These are phyloP conservation scores for Addax nasomaculatus DNA, from an alignment of 2,113 vertebrate genomes.

Conservation along the genomic window DNA sequence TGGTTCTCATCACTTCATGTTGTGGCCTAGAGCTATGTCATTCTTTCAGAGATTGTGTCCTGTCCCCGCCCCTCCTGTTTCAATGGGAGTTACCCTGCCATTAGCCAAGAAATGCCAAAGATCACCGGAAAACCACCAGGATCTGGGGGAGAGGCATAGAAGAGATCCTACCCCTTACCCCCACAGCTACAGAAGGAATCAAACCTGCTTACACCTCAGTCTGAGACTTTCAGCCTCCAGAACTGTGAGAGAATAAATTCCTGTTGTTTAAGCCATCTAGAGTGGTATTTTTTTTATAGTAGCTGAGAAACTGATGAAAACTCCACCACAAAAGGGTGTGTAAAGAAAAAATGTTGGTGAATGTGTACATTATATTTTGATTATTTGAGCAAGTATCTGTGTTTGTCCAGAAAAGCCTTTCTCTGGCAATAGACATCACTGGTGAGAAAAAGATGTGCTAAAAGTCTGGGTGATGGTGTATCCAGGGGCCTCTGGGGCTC, in stretches of 20 bases:
- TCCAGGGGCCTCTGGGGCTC: background rate
- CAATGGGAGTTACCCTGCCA: background rate
- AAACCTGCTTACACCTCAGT: background rate
- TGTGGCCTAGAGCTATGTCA: background rate
- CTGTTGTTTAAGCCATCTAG: background rate
- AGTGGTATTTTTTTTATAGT: background rate
- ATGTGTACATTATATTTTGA: rapidly evolving
- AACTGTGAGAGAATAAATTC: background rate
- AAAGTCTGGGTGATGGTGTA: rapidly evolving
- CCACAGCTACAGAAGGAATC: background rate
- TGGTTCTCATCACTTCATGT: background rate
- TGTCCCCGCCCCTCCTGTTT: background rate
- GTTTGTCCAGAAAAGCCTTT: background rate
- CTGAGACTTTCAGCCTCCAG: background rate
- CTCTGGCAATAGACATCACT: rapidly evolving
- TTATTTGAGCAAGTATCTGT: background rate
- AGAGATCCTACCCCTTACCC: background rate
- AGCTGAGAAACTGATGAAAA: background rate
- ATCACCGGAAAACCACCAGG: too few relatives aligned
- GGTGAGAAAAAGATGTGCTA: background rate
- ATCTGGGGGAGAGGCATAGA: rapidly evolving
- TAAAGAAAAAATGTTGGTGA: background rate
- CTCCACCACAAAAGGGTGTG: background rate
- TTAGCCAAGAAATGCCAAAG: too few relatives aligned
- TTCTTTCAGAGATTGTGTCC: background rate